Evolutionary conservation across 2,113 vertebrate genomes (phyloP), one percentile per base, ranked within the genome.

Genomic region (Callionymus lyra): DNA sequence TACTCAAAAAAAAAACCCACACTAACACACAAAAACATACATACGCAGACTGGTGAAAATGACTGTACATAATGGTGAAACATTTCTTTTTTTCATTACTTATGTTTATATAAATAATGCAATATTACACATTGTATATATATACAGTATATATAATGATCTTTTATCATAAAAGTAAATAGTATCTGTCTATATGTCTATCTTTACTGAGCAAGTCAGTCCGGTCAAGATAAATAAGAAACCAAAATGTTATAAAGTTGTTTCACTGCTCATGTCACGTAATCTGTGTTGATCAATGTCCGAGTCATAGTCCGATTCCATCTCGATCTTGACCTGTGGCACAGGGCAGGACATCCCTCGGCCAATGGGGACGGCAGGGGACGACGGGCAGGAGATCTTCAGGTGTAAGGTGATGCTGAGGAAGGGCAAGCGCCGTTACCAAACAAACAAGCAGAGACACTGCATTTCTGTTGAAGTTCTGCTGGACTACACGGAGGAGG

Each of bases 281-380:
- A 80, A 78, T 0, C 74, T 81, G 15, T 67, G 84, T 6, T 84
- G 83, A n/a, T 92, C 90, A 0, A 68, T 44, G 73, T 92, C 91
- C 0, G 79, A 87, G 70, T 93, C 88, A 8, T 89, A 89, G 65
- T 94, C 92, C 0, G 94, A 93, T 65, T 94, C 94, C 91, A 98
- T 90, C 83, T 98, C 89, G 9, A 97, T 91, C 83, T 94, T 97
- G 75, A 98, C 90, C 81, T 94, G 93, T 9, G 94, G 94, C 70
- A 94, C 86, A 1, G 86, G 64, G 31, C 87, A 90, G 49, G 84
- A 12, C 19, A 85, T 76, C 17, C 56, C 91, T 41, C 79, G 83
- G 6, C 85, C 65, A 75, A 88, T 81, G 32, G 75, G 85, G 60
- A 87, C 80, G 2, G 90, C 87, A 0, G 91, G 93, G 14, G 94